Evolutionary conservation across 2,888 invertebrate genomes (phyloP), one percentile per base, ranked within the genome.

Genomic region (Eupithecia insigniata): DNA sequence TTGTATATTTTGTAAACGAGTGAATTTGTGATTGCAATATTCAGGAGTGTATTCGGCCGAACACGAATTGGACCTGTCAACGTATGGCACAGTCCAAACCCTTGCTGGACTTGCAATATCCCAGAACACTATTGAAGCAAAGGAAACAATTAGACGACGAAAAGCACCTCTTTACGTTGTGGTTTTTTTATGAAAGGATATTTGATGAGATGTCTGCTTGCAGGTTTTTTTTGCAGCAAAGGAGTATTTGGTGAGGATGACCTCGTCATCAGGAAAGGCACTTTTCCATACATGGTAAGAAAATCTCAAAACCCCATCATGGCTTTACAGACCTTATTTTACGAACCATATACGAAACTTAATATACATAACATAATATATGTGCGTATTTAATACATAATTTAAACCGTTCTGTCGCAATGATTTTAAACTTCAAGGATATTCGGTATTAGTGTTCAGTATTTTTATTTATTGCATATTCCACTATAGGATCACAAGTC

Each of bases 281-380:
- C 74, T 10, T 90, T 76, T 76, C 89, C 91, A 1, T 93, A 80
- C 70, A 92, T 92, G 93, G 93, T 93, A 81, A 81, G 43, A 18
- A 14, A 55, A 55, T 1, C n/a, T 7, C 8, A n/a, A 46, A 46
- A 4, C 30, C 36, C 14, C 36, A 3, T 14, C 36, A 12, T 36
- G 34, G 34, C 34, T 34, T 12, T 34, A 10, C 34, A 14, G 14
- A 36, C 12, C 36, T 36, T 12, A 36, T 34, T 34, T 34, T 34
- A 34, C 10, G 36, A 12, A 36, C 36, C 2, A 36, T 12, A 14
- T 2, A 34, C n/a, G n/a, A n/a, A n/a, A n/a, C n/a, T n/a, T n/a
- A n/a, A 12, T 36, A 36, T 36, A 2, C 12, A 36, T 14, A 36
- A 36, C 12, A 12, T 4, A 36, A 36, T 8, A 34, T 34, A 7